Conservation (phyloP, 2,888 invertebrate species). For the Drosophila koepferae region DNA sequence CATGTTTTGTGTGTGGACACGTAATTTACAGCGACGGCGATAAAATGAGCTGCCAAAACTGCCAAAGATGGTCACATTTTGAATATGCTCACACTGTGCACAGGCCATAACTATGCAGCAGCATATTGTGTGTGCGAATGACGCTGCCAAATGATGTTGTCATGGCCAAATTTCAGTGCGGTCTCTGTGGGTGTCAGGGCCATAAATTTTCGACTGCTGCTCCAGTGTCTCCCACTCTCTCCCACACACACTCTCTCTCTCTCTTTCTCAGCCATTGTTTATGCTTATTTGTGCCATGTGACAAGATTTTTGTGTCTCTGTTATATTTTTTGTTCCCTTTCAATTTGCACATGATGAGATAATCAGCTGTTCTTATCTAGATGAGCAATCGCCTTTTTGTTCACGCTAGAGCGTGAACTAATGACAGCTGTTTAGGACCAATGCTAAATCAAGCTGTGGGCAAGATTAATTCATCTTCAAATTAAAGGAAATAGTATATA, state of each 20-base stretch:
- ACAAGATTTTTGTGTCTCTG: slow-evolving; percentile 37
- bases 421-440: background rate
- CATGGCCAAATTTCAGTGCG: slow-evolving; percentile 45
- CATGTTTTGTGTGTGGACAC: slow-evolving; percentile 46
- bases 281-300: slow-evolving; percentile 35
- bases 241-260: background rate
- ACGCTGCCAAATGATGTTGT: slow-evolving; percentile 56
- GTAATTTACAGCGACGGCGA: slow-evolving; percentile 71
- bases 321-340: slow-evolving; percentile 23
- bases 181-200: slow-evolving; percentile 35
- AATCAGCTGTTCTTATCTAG: slow-evolving; percentile 41
- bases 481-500: background rate
- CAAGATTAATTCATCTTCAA: background rate
- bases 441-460: background rate
- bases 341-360: slow-evolving; percentile 56
- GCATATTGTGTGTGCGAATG: slow-evolving; percentile 57
- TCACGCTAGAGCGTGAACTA: background rate
- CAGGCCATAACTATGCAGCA: slow-evolving; percentile 72
- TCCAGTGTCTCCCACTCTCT: background rate
- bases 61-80: slow-evolving; percentile 44
- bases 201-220: slow-evolving; percentile 49
- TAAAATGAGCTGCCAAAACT: slow-evolving; percentile 76
- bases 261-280: slow-evolving; percentile 2
- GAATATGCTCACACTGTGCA: slow-evolving; percentile 56
- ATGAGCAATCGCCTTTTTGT: slow-evolving; percentile 1